Evolutionary conservation across 1,140 invertebrate genomes (phyloP).

Genomic region (Hycleus phaleratus): DNA sequence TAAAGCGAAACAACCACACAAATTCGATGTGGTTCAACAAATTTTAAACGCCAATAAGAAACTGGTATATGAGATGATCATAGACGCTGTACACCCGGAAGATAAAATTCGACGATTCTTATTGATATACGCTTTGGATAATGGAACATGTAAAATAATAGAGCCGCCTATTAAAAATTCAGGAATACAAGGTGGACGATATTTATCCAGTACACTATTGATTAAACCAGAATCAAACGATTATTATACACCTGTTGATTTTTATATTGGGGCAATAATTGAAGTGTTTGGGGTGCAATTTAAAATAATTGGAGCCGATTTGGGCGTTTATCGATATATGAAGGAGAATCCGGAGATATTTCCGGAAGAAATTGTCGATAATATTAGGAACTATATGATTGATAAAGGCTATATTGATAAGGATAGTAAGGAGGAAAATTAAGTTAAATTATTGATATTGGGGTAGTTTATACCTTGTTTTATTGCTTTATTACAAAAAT

Average conservation of each 20-base stretch:
- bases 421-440: slow-evolving; percentile 29
- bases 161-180: slow-evolving; percentile 58
- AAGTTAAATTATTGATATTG: too few relatives aligned
- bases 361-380: slow-evolving; percentile 50
- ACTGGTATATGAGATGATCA: slow-evolving; percentile 52
- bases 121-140: slow-evolving; percentile 55
- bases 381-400: slow-evolving; percentile 54
- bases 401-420: slow-evolving; percentile 49
- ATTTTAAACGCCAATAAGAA: slow-evolving; percentile 53
- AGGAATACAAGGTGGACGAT: slow-evolving; percentile 60
- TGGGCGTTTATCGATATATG: slow-evolving; percentile 63
- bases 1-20: slow-evolving; percentile 57
- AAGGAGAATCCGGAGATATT: slow-evolving; percentile 62
- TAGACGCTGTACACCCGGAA: slow-evolving; percentile 61
- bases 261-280: slow-evolving; percentile 57
- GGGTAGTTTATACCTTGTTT: too few relatives aligned
- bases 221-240: slow-evolving; percentile 57
- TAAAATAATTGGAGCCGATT: slow-evolving; percentile 58
- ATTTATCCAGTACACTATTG: slow-evolving; percentile 58
- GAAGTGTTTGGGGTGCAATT: slow-evolving; percentile 59
- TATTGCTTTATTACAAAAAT: too few relatives aligned
- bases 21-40: slow-evolving; percentile 53
- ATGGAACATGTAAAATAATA: slow-evolving; percentile 53
- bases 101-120: slow-evolving; percentile 57
- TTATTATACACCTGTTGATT: slow-evolving; percentile 61